Conservation (phyloP, 2,888 invertebrate genomes). For the Hoplodrina ambigua region DNA sequence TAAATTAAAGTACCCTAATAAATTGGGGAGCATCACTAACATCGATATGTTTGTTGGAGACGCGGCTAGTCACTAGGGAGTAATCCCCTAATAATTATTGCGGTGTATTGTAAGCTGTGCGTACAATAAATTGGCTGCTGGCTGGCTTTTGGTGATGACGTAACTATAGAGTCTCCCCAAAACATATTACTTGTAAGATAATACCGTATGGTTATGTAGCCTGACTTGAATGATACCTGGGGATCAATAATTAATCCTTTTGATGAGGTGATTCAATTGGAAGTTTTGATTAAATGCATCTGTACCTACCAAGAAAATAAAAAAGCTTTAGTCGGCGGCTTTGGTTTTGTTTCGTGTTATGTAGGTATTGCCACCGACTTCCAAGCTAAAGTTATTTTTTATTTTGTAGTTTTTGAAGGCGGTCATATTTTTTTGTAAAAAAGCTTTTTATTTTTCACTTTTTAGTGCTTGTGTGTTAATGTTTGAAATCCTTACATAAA, state of each 20-base stretch:
- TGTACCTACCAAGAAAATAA: no score
- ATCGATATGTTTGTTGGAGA: conserved; percentile 60
- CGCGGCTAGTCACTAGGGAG: conserved; percentile 65
- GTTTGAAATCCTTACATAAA: no score
- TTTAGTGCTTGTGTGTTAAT: no score
- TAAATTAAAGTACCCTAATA: conserved; percentile 33
- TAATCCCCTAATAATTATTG: conserved; percentile 75
- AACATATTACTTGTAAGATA: conserved; percentile 50
- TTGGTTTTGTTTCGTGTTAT: no score
- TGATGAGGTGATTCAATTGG: conserved; percentile 8
- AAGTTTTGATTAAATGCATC: conserved; percentile 12
- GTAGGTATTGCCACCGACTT: no score
- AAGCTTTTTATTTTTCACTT: no score
- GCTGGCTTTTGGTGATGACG: conserved; percentile 55
- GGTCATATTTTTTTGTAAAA: no score
- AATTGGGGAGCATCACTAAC: conserved; percentile 57
- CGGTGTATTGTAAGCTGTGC: conserved; percentile 64
- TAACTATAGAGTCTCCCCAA: conserved; percentile 41
- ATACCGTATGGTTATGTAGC: conserved; percentile 29
- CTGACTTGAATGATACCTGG: conserved; percentile 2
- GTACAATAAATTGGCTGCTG: conserved; percentile 56
- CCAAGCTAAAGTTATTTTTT: no score
- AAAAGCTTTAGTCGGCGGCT: no score
- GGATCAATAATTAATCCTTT: conserved; percentile 8
- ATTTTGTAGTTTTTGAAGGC: no score